These are phyloP conservation scores for Mastomys coucha DNA, from an alignment of 2,113 vertebrate species.

Conservation along the genomic window DNA sequence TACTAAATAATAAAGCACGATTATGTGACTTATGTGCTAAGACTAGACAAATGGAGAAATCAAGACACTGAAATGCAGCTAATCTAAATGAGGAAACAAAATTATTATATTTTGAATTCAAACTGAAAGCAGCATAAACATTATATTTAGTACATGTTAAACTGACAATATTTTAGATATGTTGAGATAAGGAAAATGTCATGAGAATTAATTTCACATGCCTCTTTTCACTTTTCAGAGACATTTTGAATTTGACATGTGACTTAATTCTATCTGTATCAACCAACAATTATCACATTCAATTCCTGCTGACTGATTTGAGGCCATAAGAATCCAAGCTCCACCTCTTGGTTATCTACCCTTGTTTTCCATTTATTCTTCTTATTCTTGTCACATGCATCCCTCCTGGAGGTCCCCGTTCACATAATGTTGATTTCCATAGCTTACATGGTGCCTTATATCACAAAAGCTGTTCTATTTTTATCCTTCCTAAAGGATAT, in stretches of 20 bases:
- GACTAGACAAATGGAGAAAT: background rate
- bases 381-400: background rate
- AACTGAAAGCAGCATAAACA: background rate
- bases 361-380: background rate
- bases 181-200: background rate
- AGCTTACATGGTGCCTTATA: background rate
- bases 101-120: slow-evolving; percentile 22
- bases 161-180: background rate
- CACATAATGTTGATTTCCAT: background rate
- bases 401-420: background rate
- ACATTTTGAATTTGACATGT: background rate
- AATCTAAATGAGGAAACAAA: background rate
- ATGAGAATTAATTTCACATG: background rate
- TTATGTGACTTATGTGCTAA: background rate
- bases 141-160: background rate
- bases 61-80: background rate
- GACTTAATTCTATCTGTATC: background rate
- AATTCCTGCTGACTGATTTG: background rate
- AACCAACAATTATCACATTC: background rate
- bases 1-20: background rate
- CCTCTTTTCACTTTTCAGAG: background rate
- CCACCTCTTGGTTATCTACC: background rate
- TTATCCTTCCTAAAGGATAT: background rate
- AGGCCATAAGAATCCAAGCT: background rate
- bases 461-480: background rate